Evolutionary conservation across 2,888 invertebrate species (phyloP).

Genomic region (Bellardia pandia): DNA sequence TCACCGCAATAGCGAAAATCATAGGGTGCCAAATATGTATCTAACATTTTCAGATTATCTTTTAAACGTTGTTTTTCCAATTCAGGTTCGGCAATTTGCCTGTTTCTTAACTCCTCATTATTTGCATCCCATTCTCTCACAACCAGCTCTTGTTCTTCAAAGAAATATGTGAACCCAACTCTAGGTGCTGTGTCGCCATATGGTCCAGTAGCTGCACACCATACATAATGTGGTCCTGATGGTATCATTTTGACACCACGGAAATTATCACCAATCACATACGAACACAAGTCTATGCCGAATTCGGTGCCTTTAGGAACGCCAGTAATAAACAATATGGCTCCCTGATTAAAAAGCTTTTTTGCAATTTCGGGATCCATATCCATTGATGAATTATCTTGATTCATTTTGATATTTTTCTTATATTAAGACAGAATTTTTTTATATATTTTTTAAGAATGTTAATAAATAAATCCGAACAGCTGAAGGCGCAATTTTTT

Average conservation of each 20-base stretch:
- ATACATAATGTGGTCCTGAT: constrained; percentile 96
- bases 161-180: constrained; percentile 94
- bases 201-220: constrained; percentile 87
- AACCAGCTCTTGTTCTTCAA: constrained; percentile 92
- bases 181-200: constrained; percentile 89
- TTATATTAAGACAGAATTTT: too few relatives aligned
- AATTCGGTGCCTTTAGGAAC: constrained; percentile 97
- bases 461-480: background rate
- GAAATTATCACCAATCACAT: constrained; percentile 96
- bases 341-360: constrained; percentile 91
- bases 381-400: constrained; percentile 81
- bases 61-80: constrained; percentile 83
- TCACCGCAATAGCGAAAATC: constrained; percentile 94
- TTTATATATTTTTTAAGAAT: background rate
- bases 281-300: constrained; percentile 94
- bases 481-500: background rate
- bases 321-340: constrained; percentile 91
- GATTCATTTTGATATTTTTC: constrained; percentile 66
- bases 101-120: constrained; percentile 88
- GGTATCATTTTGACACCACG: constrained; percentile 99
- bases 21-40: constrained; percentile 92
- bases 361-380: constrained; percentile 92
- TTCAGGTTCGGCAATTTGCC: constrained; percentile 81
- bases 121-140: constrained; percentile 94
- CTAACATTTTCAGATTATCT: constrained; percentile 81